phyloP scores from a whole-genome alignment of 2,888 invertebrate species.

The Chorisops tibialis region DNA sequence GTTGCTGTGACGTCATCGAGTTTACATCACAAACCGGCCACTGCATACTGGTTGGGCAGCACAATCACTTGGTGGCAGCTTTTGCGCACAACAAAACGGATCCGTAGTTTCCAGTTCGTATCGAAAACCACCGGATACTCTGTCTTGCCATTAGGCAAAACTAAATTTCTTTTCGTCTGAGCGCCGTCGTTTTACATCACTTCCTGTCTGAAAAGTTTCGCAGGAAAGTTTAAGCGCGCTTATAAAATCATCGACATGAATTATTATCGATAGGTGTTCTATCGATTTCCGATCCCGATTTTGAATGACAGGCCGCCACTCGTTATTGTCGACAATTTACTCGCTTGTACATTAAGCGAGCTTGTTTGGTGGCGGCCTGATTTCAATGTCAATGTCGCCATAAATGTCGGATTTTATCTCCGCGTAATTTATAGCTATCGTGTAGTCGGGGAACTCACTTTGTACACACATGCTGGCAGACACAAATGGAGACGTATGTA shows the following conservation, averaged over 20 bases:
- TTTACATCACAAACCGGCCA: neutral
- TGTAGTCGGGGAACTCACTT: neutral
- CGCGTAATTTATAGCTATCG: constrained; percentile 37
- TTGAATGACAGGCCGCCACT: constrained; percentile 10
- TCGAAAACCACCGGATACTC: neutral
- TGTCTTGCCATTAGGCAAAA: constrained; percentile 17
- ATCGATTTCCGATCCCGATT: constrained; percentile 14
- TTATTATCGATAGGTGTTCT: constrained; percentile 15
- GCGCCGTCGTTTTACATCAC: constrained; percentile 7
- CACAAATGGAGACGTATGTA: neutral
- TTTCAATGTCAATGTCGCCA: constrained; percentile 41
- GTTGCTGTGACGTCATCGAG: constrained; percentile 11
- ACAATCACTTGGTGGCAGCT: constrained; percentile 1
- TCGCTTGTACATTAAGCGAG: too few species aligned
- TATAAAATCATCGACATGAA: constrained; percentile 3
- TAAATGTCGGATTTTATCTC: constrained; percentile 40
- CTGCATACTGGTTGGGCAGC: constrained; percentile 7
- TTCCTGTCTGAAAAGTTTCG: constrained; percentile 20
- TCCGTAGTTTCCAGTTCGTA: neutral
- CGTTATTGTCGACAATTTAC: neutral
- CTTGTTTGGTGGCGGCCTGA: constrained; percentile 30
- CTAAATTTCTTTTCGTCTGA: neutral
- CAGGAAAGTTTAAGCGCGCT: neutral
- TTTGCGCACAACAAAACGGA: neutral
- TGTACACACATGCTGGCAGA: too few species aligned